phyloP scores from a whole-genome alignment of 2,888 invertebrate species.

The Ametastegia equiseti region DNA sequence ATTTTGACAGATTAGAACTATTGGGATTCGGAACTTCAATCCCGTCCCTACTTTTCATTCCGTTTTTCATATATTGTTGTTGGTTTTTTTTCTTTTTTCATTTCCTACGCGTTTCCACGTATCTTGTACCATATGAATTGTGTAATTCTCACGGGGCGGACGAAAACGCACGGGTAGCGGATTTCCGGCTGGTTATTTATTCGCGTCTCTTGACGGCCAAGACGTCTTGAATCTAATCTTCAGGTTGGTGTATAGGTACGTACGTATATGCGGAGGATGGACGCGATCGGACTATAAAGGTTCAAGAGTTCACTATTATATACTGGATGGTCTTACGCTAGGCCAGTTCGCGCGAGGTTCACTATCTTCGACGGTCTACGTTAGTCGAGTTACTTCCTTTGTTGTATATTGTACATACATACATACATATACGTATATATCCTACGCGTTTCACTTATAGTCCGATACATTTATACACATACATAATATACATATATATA shows the following conservation, averaged over 20 bases:
- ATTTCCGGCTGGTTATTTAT: conserved; percentile 34
- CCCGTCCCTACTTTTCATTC: neutral
- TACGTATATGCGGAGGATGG: conserved; percentile 22
- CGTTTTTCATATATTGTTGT: neutral
- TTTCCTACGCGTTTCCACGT: neutral
- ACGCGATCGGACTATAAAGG: conserved; percentile 44
- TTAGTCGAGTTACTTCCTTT: conserved; percentile 19
- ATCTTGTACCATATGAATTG: neutral
- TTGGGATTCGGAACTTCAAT: neutral
- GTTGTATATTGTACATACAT: no score
- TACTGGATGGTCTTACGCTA: conserved; percentile 1
- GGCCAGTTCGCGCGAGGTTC: conserved; percentile 21
- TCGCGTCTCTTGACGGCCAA: neutral
- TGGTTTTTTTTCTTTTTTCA: neutral
- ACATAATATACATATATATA: neutral
- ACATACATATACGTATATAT: no score
- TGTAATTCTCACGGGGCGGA: conserved; percentile 7
- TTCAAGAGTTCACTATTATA: conserved; percentile 45
- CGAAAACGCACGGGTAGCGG: neutral
- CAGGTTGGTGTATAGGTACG: neutral
- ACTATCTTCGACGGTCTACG: conserved; percentile 21
- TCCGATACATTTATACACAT: neutral
- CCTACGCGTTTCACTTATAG: conserved; percentile 29
- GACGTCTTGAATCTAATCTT: conserved; percentile 40
- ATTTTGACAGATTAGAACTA: no score